These are phyloP conservation scores for Ceratina japonica DNA, from an alignment of 1,140 invertebrate genomes.

Conservation along the genomic window DNA sequence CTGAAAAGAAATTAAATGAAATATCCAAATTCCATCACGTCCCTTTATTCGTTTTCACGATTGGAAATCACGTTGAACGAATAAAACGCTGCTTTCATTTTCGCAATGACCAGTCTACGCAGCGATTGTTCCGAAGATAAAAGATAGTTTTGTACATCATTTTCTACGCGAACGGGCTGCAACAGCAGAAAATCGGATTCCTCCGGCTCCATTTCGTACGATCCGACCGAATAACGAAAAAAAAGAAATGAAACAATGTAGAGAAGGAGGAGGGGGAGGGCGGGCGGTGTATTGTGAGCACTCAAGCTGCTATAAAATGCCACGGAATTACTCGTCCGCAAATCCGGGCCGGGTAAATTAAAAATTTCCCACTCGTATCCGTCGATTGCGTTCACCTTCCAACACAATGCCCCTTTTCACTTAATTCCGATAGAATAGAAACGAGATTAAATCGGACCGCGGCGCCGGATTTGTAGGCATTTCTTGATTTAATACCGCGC, in stretches of 20 bases:
- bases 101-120: background rate
- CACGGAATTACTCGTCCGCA: conserved; percentile 46
- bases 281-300: conserved; percentile 39
- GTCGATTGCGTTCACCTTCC: conserved; percentile 17
- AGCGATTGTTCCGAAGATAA: background rate
- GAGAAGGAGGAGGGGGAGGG: background rate
- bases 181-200: conserved; percentile 66
- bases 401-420: conserved; percentile 24
- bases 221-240: background rate
- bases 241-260: background rate
- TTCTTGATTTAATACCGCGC: no score
- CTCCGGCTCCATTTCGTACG: conserved; percentile 61
- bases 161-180: conserved; percentile 55
- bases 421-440: conserved; percentile 28
- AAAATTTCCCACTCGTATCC: conserved; percentile 50
- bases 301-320: conserved; percentile 52
- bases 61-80: background rate
- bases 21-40: background rate
- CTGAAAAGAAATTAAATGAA: no score
- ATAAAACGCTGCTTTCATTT: background rate
- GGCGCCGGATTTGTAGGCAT: no score
- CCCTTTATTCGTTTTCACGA: background rate
- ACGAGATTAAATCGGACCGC: conserved; percentile 50
- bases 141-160: conserved; percentile 65
- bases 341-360: conserved; percentile 53